Percentiles rank a stretch among this genome's conserved stretches.
phyloP scores from a whole-genome alignment of 2,888 invertebrate genomes.

The Lymantria monacha region DNA sequence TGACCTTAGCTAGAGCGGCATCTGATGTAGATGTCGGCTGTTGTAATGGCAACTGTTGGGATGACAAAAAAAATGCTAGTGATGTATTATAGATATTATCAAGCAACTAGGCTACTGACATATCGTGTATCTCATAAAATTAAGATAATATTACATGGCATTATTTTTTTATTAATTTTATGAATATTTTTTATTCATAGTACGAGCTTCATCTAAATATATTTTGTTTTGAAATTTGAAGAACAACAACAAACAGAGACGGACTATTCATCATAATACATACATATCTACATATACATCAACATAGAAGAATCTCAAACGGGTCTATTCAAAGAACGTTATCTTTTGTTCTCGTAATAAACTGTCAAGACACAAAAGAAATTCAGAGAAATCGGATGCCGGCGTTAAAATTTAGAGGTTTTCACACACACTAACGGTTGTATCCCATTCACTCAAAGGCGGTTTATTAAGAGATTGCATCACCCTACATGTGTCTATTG shows the following conservation, averaged over 20 bases:
- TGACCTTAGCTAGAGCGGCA: too few species aligned
- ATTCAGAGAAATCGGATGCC: conserved; percentile 64
- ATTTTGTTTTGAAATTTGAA: too few species aligned
- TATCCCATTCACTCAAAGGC: conserved; percentile 48
- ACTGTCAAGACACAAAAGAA: conserved; percentile 73
- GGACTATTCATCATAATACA: background rate
- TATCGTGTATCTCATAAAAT: too few species aligned
- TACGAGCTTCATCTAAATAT: too few species aligned
- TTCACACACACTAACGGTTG: conserved; percentile 46
- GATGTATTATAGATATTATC: too few species aligned
- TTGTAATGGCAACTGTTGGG: too few species aligned
- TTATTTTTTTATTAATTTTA: too few species aligned
- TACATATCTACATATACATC: background rate
- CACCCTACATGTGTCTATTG: conserved; percentile 32
- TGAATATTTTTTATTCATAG: too few species aligned
- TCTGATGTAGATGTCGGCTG: too few species aligned
- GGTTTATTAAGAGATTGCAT: conserved; percentile 48
- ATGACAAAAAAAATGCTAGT: too few species aligned
- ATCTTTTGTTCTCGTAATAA: conserved; percentile 73
- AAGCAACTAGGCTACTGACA: too few species aligned
- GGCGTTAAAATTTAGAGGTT: conserved; percentile 57
- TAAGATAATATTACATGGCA: too few species aligned
- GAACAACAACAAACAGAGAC: background rate
- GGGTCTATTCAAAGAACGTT: conserved; percentile 64
- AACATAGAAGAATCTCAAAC: conserved; percentile 62